Base-by-base conservation (phyloP, 2,113 vertebrate genomes). In the Eonycteris spelaea region DNA sequence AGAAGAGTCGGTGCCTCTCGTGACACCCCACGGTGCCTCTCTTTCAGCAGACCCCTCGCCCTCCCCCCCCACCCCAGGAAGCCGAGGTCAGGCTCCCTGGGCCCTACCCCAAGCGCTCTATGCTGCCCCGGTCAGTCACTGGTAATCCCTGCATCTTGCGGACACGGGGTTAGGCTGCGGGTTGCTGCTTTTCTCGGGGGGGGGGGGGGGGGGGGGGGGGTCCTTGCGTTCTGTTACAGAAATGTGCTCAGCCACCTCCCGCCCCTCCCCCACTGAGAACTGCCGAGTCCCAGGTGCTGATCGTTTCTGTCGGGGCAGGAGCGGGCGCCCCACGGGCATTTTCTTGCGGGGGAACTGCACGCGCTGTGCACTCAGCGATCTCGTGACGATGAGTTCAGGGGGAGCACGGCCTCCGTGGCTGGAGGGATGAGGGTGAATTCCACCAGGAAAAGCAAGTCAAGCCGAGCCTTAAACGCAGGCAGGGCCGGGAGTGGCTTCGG, bases 371-470 rank as follows among this genome's bases (percentile, higher is more conserved):
- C 19, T 10, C 13, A 4, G 5, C 0, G 53, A 19, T 48, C 40
- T 28, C 33, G 3, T 9, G 13, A 35, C 8, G 8, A 33, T 8
- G 21, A 7, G 21, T 19, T 48, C 63, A 38, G 1, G 59, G 59
- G 2, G 1, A 6, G 24, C 33, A 0, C 8, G 0, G 43, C 4
- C 9, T 21, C 4, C 16, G 6, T 7, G 10, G 33, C 18, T 26
- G 9, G 18, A 35, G 26, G 6, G 30, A 28, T 6, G 12, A 45
- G 30, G 19, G 4, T 6, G 18, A 1, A 7, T 24, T 19, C 33
- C 68, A 7, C 30, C 14, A 67, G 84, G 40, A n/a, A 33, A 57
- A 38, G 65, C 8, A 15, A 40, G 33, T 43, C 5, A 1, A 22
- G 19, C 30, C 26, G 63, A 24, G 38, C 1, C 0, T n/a, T 19